Conservation (phyloP, 2,888 invertebrate genomes). For the Heliconius ethilla region DNA sequence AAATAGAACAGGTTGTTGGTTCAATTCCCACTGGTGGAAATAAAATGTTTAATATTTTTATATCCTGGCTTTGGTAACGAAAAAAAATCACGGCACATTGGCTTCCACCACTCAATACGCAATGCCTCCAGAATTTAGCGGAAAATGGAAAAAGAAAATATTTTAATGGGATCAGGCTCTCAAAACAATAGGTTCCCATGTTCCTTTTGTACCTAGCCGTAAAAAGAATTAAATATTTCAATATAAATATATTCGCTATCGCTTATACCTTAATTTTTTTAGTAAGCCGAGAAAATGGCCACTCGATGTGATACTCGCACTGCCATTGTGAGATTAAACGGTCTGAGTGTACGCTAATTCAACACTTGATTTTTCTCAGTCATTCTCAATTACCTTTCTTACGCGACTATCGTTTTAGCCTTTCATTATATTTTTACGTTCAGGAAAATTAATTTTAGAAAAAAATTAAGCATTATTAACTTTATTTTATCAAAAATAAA, state of each 20-base stretch:
- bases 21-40: not conserved
- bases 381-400: conserved; percentile 11
- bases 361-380: conserved; percentile 29
- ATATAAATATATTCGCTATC: conserved; percentile 22
- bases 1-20: not conserved
- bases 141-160: not conserved
- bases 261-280: conserved; percentile 27
- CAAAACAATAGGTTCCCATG: too few relatives aligned
- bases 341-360: conserved; percentile 58
- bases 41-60: not conserved
- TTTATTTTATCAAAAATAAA: too few relatives aligned
- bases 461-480: not conserved
- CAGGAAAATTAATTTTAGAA: not conserved
- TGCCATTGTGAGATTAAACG: conserved; percentile 49
- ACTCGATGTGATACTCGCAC: conserved; percentile 42
- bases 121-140: not conserved
- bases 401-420: not conserved
- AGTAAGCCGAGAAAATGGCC: conserved; percentile 38
- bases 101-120: not conserved
- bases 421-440: not conserved
- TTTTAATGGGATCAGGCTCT: too few relatives aligned
- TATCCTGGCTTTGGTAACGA: not conserved
- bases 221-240: not conserved
- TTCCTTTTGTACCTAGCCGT: not conserved
- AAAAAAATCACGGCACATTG: not conserved